These are phyloP conservation scores for Sylvia borin DNA, from an alignment of 2,797 vertebrate species.

Conservation along the genomic window DNA sequence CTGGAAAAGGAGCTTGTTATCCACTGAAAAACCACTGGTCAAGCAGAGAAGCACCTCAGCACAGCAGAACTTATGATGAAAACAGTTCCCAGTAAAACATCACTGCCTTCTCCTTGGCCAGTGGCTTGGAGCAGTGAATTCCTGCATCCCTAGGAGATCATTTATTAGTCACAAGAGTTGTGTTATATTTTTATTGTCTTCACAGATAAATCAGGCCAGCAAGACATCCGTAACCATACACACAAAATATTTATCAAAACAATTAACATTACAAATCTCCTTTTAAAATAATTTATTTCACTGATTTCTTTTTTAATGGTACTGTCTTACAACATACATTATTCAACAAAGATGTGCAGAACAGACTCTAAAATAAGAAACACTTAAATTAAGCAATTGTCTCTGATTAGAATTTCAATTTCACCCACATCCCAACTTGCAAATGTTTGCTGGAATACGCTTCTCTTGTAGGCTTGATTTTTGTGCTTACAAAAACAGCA, in stretches of 20 bases:
- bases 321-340: slow-evolving; percentile 78
- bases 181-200: slow-evolving; percentile 61
- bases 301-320: slow-evolving; percentile 71
- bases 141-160: background rate
- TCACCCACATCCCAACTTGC: slow-evolving; percentile 56
- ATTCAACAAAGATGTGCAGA: slow-evolving; percentile 77
- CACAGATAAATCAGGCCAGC: slow-evolving; percentile 64
- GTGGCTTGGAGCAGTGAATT: background rate
- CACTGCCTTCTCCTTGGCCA: background rate
- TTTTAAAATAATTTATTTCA: slow-evolving; percentile 86
- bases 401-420: slow-evolving; percentile 62
- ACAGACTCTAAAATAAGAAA: slow-evolving; percentile 78
- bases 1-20: background rate
- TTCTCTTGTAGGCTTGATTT: slow-evolving; percentile 64
- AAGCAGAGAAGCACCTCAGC: background rate
- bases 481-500: slow-evolving; percentile 79
- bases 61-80: background rate
- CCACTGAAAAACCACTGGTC: background rate
- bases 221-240: slow-evolving; percentile 53
- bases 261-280: slow-evolving; percentile 70
- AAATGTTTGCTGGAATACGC: slow-evolving; percentile 68
- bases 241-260: slow-evolving; percentile 65
- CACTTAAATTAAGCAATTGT: slow-evolving; percentile 74
- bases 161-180: slow-evolving; percentile 29
- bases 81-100: background rate